Percentiles rank a stretch among this genome's conserved stretches.
These are phyloP conservation scores for Leptodactylus fuscus DNA, from an alignment of 2,113 vertebrate species.

Conservation along the genomic window DNA sequence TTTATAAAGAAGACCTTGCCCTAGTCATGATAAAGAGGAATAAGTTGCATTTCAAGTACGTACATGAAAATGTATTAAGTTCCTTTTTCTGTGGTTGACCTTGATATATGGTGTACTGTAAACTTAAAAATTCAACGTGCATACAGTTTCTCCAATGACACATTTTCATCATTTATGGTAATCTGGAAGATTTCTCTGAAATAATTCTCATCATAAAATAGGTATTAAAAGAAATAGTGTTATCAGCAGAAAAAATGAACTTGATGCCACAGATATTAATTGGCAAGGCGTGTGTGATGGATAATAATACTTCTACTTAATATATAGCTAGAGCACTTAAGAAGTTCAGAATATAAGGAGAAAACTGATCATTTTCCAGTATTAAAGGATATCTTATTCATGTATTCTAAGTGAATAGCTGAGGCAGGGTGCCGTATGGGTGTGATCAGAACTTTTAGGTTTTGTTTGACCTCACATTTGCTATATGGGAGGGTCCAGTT, in stretches of 20 bases:
- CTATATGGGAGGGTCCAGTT: no score
- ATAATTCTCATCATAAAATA: conserved; percentile 29
- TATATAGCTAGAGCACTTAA: background rate
- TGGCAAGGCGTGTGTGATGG: background rate
- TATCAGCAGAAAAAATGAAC: conserved; percentile 24
- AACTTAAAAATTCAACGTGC: background rate
- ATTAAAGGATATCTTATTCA: background rate
- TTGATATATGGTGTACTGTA: background rate
- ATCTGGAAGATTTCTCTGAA: background rate
- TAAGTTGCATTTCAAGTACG: background rate
- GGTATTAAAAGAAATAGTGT: conserved; percentile 7
- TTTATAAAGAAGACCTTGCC: no score
- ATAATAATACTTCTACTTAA: background rate
- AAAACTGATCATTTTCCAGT: background rate
- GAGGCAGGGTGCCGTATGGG: background rate
- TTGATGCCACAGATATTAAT: conserved; percentile 26
- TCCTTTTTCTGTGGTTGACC: background rate
- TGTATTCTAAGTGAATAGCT: background rate
- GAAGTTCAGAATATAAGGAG: background rate
- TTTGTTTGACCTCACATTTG: no score
- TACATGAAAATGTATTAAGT: background rate
- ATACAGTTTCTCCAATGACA: background rate
- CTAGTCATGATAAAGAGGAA: no score
- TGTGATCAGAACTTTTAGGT: no score
- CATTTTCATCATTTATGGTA: conserved; percentile 36